Percentiles rank a stretch among this genome's conserved stretches.
phyloP scores from a whole-genome alignment of 2,888 invertebrate species.

The Papilio protenor region DNA sequence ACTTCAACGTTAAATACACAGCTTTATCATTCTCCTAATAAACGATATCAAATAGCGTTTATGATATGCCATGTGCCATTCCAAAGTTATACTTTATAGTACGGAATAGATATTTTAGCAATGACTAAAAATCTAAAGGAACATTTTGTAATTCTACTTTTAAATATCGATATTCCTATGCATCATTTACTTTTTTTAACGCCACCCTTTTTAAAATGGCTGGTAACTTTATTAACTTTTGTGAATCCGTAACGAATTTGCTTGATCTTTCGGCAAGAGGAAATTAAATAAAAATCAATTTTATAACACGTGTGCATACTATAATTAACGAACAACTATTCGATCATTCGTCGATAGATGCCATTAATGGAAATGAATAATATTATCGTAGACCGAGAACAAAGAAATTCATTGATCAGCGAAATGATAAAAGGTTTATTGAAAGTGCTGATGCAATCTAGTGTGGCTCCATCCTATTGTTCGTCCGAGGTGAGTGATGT shows the following conservation, averaged over 20 bases:
- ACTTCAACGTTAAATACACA: slow-evolving; percentile 6
- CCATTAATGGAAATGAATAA: slow-evolving; percentile 19
- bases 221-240: background rate
- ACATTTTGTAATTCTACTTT: background rate
- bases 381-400: slow-evolving; percentile 24
- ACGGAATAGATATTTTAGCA: background rate
- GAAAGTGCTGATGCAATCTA: slow-evolving; percentile 31
- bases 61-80: slow-evolving; percentile 4
- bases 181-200: background rate
- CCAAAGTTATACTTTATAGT: background rate
- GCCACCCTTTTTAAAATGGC: background rate
- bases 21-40: slow-evolving; percentile 16
- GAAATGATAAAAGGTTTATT: slow-evolving; percentile 34
- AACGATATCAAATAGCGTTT: background rate
- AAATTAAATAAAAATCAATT: slow-evolving; percentile 9
- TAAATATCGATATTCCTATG: background rate
- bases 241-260: background rate
- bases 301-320: background rate
- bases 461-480: slow-evolving; percentile 22
- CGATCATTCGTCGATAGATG: background rate
- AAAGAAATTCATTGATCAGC: slow-evolving; percentile 27
- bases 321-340: background rate
- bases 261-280: background rate
- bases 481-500: slow-evolving; percentile 20
- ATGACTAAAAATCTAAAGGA: background rate